phyloP scores from a whole-genome alignment of 2,113 vertebrate genomes.

The Corydoras maculifer region DNA sequence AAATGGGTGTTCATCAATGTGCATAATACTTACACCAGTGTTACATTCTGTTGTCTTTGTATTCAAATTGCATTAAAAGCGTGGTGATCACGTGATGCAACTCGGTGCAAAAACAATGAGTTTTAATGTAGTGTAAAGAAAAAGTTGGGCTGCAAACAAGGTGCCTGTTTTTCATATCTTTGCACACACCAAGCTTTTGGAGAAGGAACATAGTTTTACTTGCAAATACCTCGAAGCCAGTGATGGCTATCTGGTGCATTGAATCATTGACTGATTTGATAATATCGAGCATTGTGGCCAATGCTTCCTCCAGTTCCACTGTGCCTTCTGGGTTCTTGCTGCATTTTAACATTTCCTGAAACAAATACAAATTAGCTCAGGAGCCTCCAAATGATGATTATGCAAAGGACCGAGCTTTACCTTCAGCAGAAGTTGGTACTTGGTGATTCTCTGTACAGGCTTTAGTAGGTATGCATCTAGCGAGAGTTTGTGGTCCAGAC shows the following conservation, averaged over 20 bases:
- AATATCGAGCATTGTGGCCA: conserved; percentile 79
- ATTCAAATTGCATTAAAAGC: background rate
- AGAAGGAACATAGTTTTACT: background rate
- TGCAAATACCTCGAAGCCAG: conserved; percentile 77
- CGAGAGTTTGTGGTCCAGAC: conserved; percentile 84
- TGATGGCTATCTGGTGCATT: conserved; percentile 92
- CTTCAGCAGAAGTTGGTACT: conserved; percentile 85
- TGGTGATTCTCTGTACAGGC: conserved; percentile 88
- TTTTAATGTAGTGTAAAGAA: no score
- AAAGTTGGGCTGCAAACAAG: no score
- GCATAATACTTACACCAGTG: no score
- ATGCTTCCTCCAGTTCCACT: conserved; percentile 79
- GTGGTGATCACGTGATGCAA: no score
- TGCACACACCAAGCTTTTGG: background rate
- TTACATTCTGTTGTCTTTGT: no score
- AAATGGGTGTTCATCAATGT: no score
- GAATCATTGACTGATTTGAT: conserved; percentile 89
- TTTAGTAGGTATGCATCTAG: conserved; percentile 87
- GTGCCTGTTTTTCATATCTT: background rate
- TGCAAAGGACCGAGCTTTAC: conserved; percentile 42
- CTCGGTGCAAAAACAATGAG: no score
- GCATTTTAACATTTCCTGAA: conserved; percentile 86
- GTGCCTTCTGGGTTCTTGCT: conserved; percentile 79
- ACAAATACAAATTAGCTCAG: background rate
- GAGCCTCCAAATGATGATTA: background rate